These are phyloP conservation scores for Melanerpes aurifrons DNA, from an alignment of 2,113 vertebrate species.

Conservation along the genomic window DNA sequence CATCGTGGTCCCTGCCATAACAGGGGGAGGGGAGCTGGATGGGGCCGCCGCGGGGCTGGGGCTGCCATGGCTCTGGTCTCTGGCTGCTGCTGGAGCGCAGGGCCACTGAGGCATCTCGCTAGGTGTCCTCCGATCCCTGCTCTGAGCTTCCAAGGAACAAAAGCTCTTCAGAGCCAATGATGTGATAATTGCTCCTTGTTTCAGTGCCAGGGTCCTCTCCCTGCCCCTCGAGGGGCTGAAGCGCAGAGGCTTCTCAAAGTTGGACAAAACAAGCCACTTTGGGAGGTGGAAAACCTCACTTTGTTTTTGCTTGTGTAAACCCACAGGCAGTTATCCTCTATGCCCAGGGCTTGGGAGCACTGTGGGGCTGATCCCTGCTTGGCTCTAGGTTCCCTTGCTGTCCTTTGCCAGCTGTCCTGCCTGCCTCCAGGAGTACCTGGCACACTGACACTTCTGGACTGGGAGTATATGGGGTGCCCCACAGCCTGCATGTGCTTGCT, in stretches of 20 bases:
- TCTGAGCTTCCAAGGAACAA: slow-evolving; percentile 36
- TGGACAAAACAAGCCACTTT: neutral
- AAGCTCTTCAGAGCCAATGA: slow-evolving; percentile 10
- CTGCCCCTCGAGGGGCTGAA: neutral
- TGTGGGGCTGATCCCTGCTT: neutral
- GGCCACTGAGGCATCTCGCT: neutral
- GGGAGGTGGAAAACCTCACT: neutral
- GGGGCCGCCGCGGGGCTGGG: neutral
- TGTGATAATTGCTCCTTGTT: slow-evolving; percentile 63
- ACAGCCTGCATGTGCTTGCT: neutral
- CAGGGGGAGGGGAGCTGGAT: neutral
- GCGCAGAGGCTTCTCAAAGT: neutral
- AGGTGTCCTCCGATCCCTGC: slow-evolving; percentile 55
- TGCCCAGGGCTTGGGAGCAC: neutral
- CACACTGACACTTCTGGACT: neutral
- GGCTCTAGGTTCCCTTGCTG: neutral
- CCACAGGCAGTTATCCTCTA: accelerated
- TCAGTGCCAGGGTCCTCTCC: neutral
- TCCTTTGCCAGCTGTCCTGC: neutral
- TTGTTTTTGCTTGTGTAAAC: neutral
- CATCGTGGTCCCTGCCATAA: accelerated
- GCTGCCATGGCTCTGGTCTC: accelerated
- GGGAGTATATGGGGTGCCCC: neutral
- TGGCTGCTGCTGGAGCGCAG: neutral
- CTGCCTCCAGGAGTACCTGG: neutral